A percentile compares a stretch with the other conserved stretches of the same genome.
phyloP scores from a whole-genome alignment of 2,113 vertebrate species.

The Egretta garzetta region DNA sequence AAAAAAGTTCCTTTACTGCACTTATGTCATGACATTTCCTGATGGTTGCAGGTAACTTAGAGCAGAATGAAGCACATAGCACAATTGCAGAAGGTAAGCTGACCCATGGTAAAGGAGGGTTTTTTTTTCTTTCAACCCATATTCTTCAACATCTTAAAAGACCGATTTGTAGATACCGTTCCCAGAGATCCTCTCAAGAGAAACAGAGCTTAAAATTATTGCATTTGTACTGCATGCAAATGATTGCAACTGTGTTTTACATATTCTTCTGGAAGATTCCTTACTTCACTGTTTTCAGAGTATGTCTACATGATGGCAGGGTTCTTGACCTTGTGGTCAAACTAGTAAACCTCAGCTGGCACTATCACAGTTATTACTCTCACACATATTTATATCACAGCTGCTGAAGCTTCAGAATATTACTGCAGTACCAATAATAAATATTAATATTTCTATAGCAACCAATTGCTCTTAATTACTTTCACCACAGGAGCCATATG shows the following conservation, averaged over 20 bases:
- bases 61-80: not conserved
- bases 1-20: not conserved
- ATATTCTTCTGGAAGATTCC: not conserved
- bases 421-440: slow-evolving; percentile 41
- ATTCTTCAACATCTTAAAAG: not conserved
- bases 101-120: not conserved
- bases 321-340: not conserved
- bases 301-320: not conserved
- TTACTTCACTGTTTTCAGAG: not conserved
- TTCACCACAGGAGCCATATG: slow-evolving; percentile 31
- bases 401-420: slow-evolving; percentile 18
- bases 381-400: not conserved
- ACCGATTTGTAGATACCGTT: not conserved
- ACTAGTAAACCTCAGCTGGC: slow-evolving; percentile 11
- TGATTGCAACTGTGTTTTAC: not conserved
- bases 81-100: not conserved
- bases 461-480: slow-evolving; percentile 52
- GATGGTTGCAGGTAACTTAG: not conserved
- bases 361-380: not conserved
- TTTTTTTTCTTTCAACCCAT: not conserved
- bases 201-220: not conserved
- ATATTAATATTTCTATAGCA: slow-evolving; percentile 50
- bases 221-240: not conserved
- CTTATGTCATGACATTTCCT: not conserved
- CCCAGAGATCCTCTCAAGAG: not conserved